Evolutionary conservation across 1,140 invertebrate genomes (phyloP).

Genomic region (Drosophila sp.): DNA sequence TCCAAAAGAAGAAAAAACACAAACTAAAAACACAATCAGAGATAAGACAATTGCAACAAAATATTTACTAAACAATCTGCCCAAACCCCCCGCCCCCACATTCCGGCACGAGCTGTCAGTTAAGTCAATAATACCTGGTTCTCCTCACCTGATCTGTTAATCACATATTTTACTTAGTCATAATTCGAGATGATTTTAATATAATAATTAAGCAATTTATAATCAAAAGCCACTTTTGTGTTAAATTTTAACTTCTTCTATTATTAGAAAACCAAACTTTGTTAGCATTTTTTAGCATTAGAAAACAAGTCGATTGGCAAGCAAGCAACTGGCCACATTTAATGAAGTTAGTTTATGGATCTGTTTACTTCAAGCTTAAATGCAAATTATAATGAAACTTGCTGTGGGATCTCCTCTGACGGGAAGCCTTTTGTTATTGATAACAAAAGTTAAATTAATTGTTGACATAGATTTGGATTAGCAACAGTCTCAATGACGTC

Average conservation of each 20-base stretch:
- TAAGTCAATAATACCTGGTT: not conserved
- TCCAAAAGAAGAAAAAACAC: not conserved
- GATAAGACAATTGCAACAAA: slow-evolving; percentile 2
- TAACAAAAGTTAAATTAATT: not conserved
- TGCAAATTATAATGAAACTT: not conserved
- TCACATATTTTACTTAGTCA: not conserved
- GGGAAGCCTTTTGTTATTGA: too few species aligned
- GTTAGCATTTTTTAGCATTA: too few species aligned
- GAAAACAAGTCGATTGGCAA: too few species aligned
- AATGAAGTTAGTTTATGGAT: slow-evolving; percentile 26
- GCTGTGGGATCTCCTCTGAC: too few species aligned
- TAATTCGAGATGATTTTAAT: not conserved
- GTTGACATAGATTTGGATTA: not conserved
- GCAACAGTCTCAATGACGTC: not conserved
- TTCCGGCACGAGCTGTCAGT: not conserved
- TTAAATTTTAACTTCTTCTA: too few species aligned
- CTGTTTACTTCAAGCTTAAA: slow-evolving; percentile 17
- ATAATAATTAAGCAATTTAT: too few species aligned
- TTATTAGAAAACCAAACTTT: too few species aligned
- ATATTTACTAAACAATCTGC: not conserved
- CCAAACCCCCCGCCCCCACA: too few species aligned
- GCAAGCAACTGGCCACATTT: not conserved
- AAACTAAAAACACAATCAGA: slow-evolving; percentile 4
- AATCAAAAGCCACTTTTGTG: too few species aligned
- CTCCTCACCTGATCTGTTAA: not conserved